Evolutionary conservation across 2,797 vertebrate genomes (phyloP), one percentile per base, ranked within the genome.

Genomic region (Hippoglossus hippoglossus): DNA sequence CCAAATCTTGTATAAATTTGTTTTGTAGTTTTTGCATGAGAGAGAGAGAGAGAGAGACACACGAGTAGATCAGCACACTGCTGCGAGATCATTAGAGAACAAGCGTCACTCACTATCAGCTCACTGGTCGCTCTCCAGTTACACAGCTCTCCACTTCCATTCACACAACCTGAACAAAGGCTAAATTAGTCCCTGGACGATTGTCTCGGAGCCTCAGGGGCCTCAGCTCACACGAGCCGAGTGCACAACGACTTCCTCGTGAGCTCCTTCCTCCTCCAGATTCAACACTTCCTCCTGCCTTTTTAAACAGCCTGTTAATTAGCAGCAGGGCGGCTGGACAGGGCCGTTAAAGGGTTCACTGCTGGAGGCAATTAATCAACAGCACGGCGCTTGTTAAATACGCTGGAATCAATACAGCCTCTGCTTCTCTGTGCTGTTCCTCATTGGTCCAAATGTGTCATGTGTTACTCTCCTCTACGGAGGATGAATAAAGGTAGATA

Each of bases 101-200:
- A 65, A 71, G 68, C 54, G 66, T 79, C 76, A 63, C 78, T 47
- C 55, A 60, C 72, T 65, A 77, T 46, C 44, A 46, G 44, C 66
- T 85, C 53, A 54, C 26, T 82, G 83, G 63, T 78, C 63, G 9
- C 70, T 83, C 74, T 72, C 67, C 77, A 70, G 85, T 39, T 13
- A 13, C 36, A 79, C 64, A 73, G 62, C 65, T 54, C 75, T 69
- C 26, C 21, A 36, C 73, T 82, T 79, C 79, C 63, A 71, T 75
- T 88, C 84, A 87, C 81, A 87, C 80, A 75, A 63, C 73, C 64
- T 73, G 78, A 85, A 90, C 81, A 84, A 82, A 81, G 82, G 60
- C 72, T 77, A 68, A 87, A 84, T 91, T 52, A 90, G 81, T 88
- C 83, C 80, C 82, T 39, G 36, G 36, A 73, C 66, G 59, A 24